phyloP scores from a whole-genome alignment of 2,113 vertebrate genomes.

The Psilopsiagon aurifrons region DNA sequence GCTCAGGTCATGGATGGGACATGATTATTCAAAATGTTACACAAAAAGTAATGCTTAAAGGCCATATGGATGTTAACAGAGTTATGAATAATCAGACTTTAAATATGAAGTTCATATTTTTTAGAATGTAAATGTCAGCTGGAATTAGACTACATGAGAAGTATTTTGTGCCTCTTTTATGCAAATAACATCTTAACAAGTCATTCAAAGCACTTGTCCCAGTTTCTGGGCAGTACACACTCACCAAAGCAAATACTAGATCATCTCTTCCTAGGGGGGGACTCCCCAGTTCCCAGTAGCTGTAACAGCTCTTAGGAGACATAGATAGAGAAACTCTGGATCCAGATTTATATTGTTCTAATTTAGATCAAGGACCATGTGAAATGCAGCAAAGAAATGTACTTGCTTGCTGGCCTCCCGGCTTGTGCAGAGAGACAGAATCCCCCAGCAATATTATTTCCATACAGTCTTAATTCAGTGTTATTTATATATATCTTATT shows the following conservation, averaged over 20 bases:
- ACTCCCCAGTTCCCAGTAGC: background rate
- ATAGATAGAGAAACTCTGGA: background rate
- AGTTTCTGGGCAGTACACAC: background rate
- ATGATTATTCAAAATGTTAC: conserved; percentile 1
- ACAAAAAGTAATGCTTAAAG: conserved; percentile 16
- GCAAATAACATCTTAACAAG: background rate
- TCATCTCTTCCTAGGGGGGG: background rate
- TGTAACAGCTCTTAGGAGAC: background rate
- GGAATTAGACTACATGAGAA: background rate
- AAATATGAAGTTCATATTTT: conserved; percentile 5
- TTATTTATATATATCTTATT: background rate
- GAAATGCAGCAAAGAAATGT: background rate
- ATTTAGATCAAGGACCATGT: background rate
- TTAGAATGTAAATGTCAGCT: conserved; percentile 26
- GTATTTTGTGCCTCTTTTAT: background rate
- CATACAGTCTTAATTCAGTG: background rate
- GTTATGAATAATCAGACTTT: background rate
- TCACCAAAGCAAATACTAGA: background rate
- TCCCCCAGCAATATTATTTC: background rate
- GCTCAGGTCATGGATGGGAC: background rate
- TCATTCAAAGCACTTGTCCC: background rate
- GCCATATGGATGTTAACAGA: background rate
- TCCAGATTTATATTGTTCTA: background rate
- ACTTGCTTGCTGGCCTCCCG: background rate
- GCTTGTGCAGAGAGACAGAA: background rate